Conservation (phyloP, 2,888 invertebrate genomes). For the Leptinotarsa peninsularis region DNA sequence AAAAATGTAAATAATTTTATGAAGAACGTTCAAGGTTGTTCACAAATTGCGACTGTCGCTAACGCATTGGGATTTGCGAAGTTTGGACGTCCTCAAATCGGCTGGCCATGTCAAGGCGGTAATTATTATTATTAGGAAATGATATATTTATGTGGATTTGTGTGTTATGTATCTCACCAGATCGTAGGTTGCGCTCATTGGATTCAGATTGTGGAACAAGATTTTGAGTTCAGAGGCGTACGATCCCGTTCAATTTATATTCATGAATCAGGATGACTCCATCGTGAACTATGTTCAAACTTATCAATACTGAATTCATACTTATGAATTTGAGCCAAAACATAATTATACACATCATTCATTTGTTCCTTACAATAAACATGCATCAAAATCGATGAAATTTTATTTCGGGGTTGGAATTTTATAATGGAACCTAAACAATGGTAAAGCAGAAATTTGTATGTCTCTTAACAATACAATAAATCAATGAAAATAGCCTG, state of each 20-base stretch:
- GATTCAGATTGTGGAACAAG: neutral
- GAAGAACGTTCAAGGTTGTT: constrained; percentile 57
- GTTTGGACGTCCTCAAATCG: neutral
- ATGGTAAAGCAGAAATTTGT: too few species aligned
- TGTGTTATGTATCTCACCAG: constrained; percentile 7
- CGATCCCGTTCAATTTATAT: neutral
- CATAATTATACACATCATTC: too few species aligned
- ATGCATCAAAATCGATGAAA: too few species aligned
- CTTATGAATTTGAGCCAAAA: too few species aligned
- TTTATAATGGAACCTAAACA: too few species aligned
- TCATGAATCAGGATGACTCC: neutral
- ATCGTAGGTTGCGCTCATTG: constrained; percentile 5
- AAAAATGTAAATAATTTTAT: constrained; percentile 60
- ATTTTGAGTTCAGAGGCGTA: constrained; percentile 1
- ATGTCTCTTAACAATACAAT: too few species aligned
- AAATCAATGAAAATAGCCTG: too few species aligned
- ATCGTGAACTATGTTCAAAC: too few species aligned
- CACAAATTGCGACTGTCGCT: constrained; percentile 36
- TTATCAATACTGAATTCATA: too few species aligned
- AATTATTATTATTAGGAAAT: constrained; percentile 22
- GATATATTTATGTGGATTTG: neutral
- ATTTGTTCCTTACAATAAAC: too few species aligned
- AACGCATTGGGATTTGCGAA: constrained; percentile 33
- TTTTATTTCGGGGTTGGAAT: too few species aligned
- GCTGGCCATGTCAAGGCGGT: constrained; percentile 14